Evolutionary conservation across 2,113 vertebrate genomes (phyloP).

Genomic region (Rana temporaria): DNA sequence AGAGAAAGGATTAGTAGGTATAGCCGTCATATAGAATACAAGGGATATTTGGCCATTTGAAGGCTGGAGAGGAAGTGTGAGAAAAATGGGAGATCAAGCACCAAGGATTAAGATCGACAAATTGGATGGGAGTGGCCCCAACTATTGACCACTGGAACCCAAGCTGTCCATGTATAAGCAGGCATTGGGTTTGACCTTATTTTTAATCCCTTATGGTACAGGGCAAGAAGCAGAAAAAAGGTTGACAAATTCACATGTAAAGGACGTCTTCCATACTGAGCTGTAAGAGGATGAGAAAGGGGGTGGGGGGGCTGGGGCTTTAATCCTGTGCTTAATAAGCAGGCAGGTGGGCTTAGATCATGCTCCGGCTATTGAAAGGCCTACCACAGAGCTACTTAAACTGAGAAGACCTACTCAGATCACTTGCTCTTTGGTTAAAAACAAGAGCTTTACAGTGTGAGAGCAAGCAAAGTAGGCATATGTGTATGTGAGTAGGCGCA

Average conservation of each 20-base stretch:
- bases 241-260: slow-evolving; percentile 64
- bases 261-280: slow-evolving; percentile 62
- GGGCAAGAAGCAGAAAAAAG: slow-evolving; percentile 62
- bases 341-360: slow-evolving; percentile 66
- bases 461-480: slow-evolving; percentile 5
- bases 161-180: slow-evolving; percentile 62
- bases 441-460: not conserved
- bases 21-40: slow-evolving; percentile 57
- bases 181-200: slow-evolving; percentile 62
- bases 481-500: slow-evolving; percentile 49
- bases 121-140: slow-evolving; percentile 69
- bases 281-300: slow-evolving; percentile 46
- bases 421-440: slow-evolving; percentile 37
- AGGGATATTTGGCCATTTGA: slow-evolving; percentile 58
- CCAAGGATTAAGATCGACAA: slow-evolving; percentile 72
- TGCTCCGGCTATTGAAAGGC: slow-evolving; percentile 53
- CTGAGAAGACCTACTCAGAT: slow-evolving; percentile 53
- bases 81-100: slow-evolving; percentile 63
- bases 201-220: slow-evolving; percentile 71
- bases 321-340: slow-evolving; percentile 67
- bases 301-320: not conserved
- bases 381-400: slow-evolving; percentile 55
- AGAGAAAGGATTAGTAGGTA: slow-evolving; percentile 45
- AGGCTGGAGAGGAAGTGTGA: slow-evolving; percentile 61
- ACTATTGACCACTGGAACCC: slow-evolving; percentile 65